A percentile compares a stretch with the other conserved stretches of the same genome.
phyloP scores from a whole-genome alignment of 1,140 invertebrate species.

The Rhynchophorus ferrugineus region DNA sequence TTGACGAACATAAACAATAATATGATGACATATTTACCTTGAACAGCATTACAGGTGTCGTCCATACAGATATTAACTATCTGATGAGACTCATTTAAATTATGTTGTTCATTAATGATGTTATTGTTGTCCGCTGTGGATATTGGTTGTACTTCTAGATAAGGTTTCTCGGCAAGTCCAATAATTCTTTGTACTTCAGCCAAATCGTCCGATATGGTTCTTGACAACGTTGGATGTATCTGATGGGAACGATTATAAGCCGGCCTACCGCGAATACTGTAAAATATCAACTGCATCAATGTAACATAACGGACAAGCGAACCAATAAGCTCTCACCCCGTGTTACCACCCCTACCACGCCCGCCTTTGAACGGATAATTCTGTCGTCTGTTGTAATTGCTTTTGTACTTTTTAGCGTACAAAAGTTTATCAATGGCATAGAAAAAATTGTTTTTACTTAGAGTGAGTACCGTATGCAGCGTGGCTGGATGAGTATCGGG shows the following conservation, averaged over 20 bases:
- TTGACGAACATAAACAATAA: no score
- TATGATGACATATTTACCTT: not conserved
- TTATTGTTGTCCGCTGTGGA: not conserved
- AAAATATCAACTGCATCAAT: not conserved
- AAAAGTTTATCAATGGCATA: conserved; percentile 36
- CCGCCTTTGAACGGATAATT: not conserved
- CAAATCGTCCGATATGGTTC: conserved; percentile 4
- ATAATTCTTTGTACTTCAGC: conserved; percentile 13
- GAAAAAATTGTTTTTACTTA: conserved; percentile 36
- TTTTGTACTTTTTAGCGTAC: conserved; percentile 34
- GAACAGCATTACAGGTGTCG: not conserved
- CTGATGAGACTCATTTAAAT: not conserved
- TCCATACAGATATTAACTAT: conserved; percentile 9
- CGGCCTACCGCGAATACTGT: not conserved
- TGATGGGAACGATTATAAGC: not conserved
- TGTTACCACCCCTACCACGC: not conserved
- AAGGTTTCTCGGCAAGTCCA: conserved; percentile 10
- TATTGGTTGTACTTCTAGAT: not conserved
- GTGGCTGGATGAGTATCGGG: conserved; percentile 37
- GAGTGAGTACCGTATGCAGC: conserved; percentile 32
- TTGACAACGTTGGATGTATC: conserved; percentile 1
- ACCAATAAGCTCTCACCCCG: not conserved
- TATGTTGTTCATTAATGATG: not conserved
- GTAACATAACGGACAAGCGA: not conserved
- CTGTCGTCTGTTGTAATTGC: conserved; percentile 18